Base-by-base conservation (phyloP, 2,797 vertebrate species). In the Peromyscus nudipes region DNA sequence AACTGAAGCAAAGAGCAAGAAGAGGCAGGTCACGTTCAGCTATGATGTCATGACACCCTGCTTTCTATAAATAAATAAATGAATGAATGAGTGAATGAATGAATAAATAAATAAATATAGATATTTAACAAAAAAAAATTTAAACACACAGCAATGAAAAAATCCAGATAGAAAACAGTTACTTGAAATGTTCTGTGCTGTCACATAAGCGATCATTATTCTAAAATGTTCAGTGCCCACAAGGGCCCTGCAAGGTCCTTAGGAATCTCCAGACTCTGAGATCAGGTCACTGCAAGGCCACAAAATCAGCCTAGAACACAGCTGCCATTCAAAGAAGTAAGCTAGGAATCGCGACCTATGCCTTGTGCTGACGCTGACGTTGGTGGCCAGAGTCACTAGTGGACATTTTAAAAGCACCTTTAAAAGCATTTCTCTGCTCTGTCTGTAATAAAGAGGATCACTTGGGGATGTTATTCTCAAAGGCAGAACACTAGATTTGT, bases 1-100 rank as follows among this genome's bases (percentile, higher is more conserved):
- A 99, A 98, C 99, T 99, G 52, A 77, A 94, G 25, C 16, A 93
- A 52, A 93, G 19, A 93, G 43, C 43, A 95, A 43, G 92, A 34
- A 73, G 1, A 69, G 31, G 25, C 6, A 81, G 64, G 25, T 64
- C 79, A 60, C 5, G 43, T 65, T 71, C 17, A 69, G 46, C 65
- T 82, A 43, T 60, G 25, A 65, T 40, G n/a, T 6, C 46, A 21
- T 21, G 73, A 49, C 49, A 69, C 25, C 55, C 67, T 87, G 17
- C 34, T 80, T 40, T 65, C 46, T n/a, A 29, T 21, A 40, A 73
- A 65, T 75, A 79, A 86, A 60, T 79, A 84, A 57, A 77, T 43
- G 4, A 75, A 75, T 71, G 10, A 69, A 69, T 17, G 8, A 69
- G n/a, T 52, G 3, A 52, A 52, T 52, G 3, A 57, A 77, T 25